These are phyloP conservation scores for Boleophthalmus pectinirostris DNA, from an alignment of 2,113 vertebrate genomes.

Conservation along the genomic window DNA sequence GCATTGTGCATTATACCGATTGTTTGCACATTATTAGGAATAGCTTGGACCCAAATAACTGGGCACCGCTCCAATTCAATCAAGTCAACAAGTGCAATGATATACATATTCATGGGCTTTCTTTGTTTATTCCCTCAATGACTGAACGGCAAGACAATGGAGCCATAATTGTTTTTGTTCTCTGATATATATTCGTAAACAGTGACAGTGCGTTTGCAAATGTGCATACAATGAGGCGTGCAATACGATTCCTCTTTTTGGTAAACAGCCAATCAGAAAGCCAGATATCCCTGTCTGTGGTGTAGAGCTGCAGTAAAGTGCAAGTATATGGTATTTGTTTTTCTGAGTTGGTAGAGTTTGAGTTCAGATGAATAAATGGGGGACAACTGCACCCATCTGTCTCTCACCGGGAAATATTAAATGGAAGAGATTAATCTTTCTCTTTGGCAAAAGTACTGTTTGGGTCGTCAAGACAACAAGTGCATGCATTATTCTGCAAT, in stretches of 20 bases:
- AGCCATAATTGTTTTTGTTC: constrained; percentile 13
- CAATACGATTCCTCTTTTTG: constrained; percentile 12
- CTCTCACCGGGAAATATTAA: constrained; percentile 65
- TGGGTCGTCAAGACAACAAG: constrained; percentile 14
- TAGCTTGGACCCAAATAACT: constrained; percentile 2
- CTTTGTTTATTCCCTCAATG: constrained; percentile 12
- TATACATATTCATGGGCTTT: constrained; percentile 6
- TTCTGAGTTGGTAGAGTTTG: constrained; percentile 51
- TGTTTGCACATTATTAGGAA: constrained; percentile 14
- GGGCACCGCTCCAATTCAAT: constrained; percentile 1
- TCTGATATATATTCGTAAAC: constrained; percentile 41
- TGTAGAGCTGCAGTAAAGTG: constrained; percentile 33
- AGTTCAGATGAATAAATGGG: constrained; percentile 65
- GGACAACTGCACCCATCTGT: constrained; percentile 61
- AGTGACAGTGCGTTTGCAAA: constrained; percentile 29
- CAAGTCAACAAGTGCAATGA: constrained; percentile 8
- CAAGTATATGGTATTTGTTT: constrained; percentile 35
- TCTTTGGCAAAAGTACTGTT: constrained; percentile 44
- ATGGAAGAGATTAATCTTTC: constrained; percentile 65
- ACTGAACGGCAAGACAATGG: constrained; percentile 9
- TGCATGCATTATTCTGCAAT: constrained; percentile 18
- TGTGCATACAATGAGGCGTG: constrained; percentile 15
- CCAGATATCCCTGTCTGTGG: constrained; percentile 30
- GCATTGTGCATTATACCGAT: neutral
- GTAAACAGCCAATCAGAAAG: constrained; percentile 27